These are phyloP conservation scores for Anadara kagoshimensis DNA, from an alignment of 1,140 invertebrate genomes.

Conservation along the genomic window DNA sequence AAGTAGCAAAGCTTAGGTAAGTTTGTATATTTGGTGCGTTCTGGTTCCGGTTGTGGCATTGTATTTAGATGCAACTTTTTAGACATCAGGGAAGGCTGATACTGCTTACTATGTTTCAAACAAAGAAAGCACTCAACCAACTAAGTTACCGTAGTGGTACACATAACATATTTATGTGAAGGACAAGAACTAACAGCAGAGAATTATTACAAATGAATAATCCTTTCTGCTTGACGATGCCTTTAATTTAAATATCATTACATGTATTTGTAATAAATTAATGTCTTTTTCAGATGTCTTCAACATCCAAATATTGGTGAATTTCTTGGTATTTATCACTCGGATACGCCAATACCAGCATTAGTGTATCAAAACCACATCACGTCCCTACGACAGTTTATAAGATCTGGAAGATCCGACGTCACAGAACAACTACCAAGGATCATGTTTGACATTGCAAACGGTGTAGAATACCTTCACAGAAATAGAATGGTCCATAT, in stretches of 20 bases:
- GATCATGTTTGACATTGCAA: constrained; percentile 32
- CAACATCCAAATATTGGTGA: constrained; percentile 32
- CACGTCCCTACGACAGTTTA: constrained; percentile 30
- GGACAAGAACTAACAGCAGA: too few species aligned
- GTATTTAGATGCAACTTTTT: neutral
- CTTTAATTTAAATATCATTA: too few species aligned
- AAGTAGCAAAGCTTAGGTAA: constrained; percentile 51
- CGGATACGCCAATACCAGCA: constrained; percentile 25
- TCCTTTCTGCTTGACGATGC: too few species aligned
- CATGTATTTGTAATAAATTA: too few species aligned
- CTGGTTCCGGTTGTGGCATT: neutral
- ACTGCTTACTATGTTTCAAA: neutral
- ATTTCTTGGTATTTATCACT: constrained; percentile 52
- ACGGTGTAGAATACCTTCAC: constrained; percentile 54
- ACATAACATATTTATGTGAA: too few species aligned
- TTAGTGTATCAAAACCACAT: constrained; percentile 50
- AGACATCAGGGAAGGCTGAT: neutral
- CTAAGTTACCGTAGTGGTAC: too few species aligned
- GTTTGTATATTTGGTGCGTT: neutral
- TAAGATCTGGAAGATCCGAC: neutral
- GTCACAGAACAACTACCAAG: constrained; percentile 16
- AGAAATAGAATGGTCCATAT: constrained; percentile 56
- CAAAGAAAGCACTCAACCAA: neutral
- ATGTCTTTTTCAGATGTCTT: constrained; percentile 44
- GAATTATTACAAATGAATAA: too few species aligned